Evolutionary conservation across 2,113 vertebrate species (phyloP), one percentile per base, ranked within the genome.

Genomic region (Apeltes quadracus): DNA sequence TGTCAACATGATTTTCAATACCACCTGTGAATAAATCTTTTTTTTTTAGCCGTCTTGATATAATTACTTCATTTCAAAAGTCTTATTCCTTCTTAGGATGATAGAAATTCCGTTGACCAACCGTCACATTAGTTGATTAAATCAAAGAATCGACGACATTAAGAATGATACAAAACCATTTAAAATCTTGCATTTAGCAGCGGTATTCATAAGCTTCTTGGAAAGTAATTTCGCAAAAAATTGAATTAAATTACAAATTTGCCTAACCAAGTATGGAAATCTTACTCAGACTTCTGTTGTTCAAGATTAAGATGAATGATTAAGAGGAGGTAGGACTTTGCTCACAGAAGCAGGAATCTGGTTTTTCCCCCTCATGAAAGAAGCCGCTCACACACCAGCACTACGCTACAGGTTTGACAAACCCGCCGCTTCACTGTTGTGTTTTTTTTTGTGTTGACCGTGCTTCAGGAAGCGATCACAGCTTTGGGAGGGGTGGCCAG

Each of bases 391-490:
- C 39, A 32, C 25, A 38, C 5, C 2, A 38, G 12, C 8, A 48
- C 13, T 58, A 20, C 9, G 59, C 69, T 65, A 12, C 29, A 1
- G 9, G 25, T 55, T 48, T 75, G 44, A 79, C 23, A 69, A 29
- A 63, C 48, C 59, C 14, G 11, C 14, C 18, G 50, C 23, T 62
- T 25, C 6, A 62, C 50, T 62, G 22, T 53, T 75, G 5, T 22
- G 32, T 84, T 69, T 38, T 84, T 69, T 23, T 36, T 69, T 55
- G 25, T 50, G 57, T 55, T 51, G 50, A 57, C 39, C 67, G 63
- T 61, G 67, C 72, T 67, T 79, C 9, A 44, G 76, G 72, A 84
- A 67, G 72, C 41, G 62, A 70, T 34, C 32, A 51, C 25, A 32
- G 61, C 65, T 63, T 46, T 41, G 18, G 38, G 69, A 51, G 50